phyloP scores from a whole-genome alignment of 2,113 vertebrate genomes.

The Mandrillus leucophaeus region DNA sequence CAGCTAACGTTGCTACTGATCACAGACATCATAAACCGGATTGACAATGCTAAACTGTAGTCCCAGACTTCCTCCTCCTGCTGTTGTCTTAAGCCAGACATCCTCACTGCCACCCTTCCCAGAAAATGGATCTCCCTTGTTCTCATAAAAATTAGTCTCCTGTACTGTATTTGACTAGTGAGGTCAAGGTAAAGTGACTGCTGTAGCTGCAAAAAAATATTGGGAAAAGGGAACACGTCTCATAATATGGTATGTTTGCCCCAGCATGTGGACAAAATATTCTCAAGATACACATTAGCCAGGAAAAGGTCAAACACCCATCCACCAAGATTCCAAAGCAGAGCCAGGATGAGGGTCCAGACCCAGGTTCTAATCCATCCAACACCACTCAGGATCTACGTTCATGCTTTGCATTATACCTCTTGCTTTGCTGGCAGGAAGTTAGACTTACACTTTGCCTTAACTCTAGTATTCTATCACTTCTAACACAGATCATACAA shows the following conservation, averaged over 20 bases:
- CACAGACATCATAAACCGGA: neutral
- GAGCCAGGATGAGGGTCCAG: neutral
- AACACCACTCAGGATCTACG: neutral
- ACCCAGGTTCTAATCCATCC: neutral
- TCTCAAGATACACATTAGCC: neutral
- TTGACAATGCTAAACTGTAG: neutral
- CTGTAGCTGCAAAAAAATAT: neutral
- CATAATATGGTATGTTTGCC: neutral
- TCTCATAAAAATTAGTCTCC: neutral
- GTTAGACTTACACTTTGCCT: neutral
- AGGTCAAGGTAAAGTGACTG: neutral
- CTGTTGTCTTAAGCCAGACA: neutral
- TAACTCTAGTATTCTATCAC: neutral
- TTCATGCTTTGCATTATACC: neutral
- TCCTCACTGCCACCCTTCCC: neutral
- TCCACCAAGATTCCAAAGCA: neutral
- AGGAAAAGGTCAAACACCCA: neutral
- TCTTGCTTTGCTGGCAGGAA: neutral
- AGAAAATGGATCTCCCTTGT: neutral
- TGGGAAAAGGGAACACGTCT: neutral
- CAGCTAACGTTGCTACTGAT: neutral
- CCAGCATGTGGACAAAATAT: neutral
- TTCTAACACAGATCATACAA: neutral
- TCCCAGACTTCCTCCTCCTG: neutral
- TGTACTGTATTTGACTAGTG: neutral